Conservation (phyloP, 2,888 invertebrate genomes). For the Rhagium mordax region DNA sequence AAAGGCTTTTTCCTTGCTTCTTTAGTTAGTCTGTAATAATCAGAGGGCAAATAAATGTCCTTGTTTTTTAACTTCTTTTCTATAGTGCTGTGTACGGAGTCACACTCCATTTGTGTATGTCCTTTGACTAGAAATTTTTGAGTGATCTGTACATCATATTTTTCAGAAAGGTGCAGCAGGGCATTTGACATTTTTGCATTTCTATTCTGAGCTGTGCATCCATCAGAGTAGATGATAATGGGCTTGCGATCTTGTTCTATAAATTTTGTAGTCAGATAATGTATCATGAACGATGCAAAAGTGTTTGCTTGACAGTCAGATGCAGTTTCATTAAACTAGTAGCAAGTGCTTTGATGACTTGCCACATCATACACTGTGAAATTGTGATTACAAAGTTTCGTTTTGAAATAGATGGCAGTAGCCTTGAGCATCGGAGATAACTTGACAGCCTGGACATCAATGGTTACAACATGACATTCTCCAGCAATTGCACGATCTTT, state of each 20-base stretch:
- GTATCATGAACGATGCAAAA: conserved; percentile 50
- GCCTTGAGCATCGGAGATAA: conserved; percentile 51
- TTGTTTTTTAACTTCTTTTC: conserved; percentile 33
- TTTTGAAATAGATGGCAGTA: conserved; percentile 53
- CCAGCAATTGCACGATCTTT: conserved; percentile 43
- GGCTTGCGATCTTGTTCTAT: background rate
- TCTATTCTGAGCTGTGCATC: conserved; percentile 9
- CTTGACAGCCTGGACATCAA: conserved; percentile 48
- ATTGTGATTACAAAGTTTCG: conserved; percentile 57
- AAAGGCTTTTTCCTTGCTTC: conserved; percentile 26
- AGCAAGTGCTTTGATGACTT: conserved; percentile 50
- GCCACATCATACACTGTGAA: conserved; percentile 55
- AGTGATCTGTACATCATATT: conserved; percentile 16
- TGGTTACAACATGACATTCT: conserved; percentile 44
- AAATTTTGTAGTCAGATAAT: conserved; percentile 37
- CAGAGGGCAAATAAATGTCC: conserved; percentile 36
- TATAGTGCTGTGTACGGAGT: conserved; percentile 34
- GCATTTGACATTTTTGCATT: conserved; percentile 29
- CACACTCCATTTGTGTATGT: conserved; percentile 41
- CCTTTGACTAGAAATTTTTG: conserved; percentile 31
- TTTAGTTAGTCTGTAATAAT: conserved; percentile 36
- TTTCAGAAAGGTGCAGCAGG: conserved; percentile 31
- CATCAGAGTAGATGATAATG: no score
- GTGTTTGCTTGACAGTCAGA: conserved; percentile 47
- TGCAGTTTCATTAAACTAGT: conserved; percentile 52